Percentiles rank a stretch among this genome's conserved stretches.
phyloP scores from a whole-genome alignment of 1,140 invertebrate genomes.

The Procambarus virginalis region DNA sequence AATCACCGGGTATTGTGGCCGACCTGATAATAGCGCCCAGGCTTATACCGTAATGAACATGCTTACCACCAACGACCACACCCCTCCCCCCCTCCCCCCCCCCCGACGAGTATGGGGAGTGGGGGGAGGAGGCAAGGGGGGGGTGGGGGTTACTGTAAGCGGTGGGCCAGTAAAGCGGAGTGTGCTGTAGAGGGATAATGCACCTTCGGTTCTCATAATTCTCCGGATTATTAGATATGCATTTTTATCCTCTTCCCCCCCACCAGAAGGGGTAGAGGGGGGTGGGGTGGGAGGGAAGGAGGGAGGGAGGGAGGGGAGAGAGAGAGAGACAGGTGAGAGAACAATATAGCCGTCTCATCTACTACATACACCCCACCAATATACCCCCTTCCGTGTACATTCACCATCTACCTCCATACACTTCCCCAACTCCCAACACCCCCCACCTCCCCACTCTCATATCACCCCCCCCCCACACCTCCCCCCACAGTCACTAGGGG shows the following conservation, averaged over 20 bases:
- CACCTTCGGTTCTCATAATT: neutral
- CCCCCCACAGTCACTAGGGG: too few relatives aligned
- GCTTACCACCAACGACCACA: too few relatives aligned
- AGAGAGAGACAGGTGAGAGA: neutral
- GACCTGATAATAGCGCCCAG: conserved; percentile 1
- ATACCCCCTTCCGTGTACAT: too few relatives aligned
- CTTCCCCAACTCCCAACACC: too few relatives aligned
- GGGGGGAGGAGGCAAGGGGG: neutral
- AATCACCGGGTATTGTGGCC: conserved; percentile 30
- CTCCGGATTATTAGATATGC: neutral
- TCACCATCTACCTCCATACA: too few relatives aligned
- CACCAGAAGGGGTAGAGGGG: neutral
- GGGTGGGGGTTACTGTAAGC: neutral
- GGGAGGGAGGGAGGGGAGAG: neutral
- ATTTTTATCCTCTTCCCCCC: neutral
- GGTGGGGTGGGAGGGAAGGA: neutral
- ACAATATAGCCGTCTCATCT: neutral
- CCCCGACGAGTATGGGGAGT: neutral
- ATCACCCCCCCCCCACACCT: too few relatives aligned
- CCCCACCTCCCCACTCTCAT: too few relatives aligned
- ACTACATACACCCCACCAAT: neutral
- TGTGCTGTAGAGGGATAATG: neutral
- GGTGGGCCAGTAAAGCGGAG: too few relatives aligned
- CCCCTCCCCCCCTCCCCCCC: too few relatives aligned
- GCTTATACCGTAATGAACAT: neutral